phyloP scores from a whole-genome alignment of 1,140 invertebrate species.

The Lepeophtheirus salmonis region DNA sequence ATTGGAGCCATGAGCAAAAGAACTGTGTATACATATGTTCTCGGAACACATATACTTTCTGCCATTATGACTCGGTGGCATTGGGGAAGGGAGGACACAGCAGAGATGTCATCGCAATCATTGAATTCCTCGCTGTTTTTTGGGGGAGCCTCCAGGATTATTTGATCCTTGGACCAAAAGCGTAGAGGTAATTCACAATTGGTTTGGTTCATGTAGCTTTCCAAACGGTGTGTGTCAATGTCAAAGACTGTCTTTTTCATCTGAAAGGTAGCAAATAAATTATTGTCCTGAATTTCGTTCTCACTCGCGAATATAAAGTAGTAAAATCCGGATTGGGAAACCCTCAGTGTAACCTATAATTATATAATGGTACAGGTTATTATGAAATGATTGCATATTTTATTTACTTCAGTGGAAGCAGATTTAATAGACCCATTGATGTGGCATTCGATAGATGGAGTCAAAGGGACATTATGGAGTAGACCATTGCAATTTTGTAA shows the following conservation, averaged over 20 bases:
- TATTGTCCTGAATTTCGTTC: constrained; percentile 38
- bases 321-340: constrained; percentile 51
- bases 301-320: constrained; percentile 63
- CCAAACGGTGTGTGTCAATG: constrained; percentile 30
- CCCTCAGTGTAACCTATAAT: constrained; percentile 28
- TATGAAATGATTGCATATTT: too few species aligned
- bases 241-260: constrained; percentile 48
- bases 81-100: constrained; percentile 22
- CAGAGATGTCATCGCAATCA: constrained; percentile 35
- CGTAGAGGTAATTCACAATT: constrained; percentile 40
- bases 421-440: constrained; percentile 38
- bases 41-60: constrained; percentile 47
- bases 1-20: constrained; percentile 48
- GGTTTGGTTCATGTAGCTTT: constrained; percentile 37
- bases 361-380: too few species aligned
- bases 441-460: constrained; percentile 38
- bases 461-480: constrained; percentile 46
- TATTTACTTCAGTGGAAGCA: constrained; percentile 40
- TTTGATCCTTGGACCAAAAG: constrained; percentile 46
- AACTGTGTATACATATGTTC: constrained; percentile 43
- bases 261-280: constrained; percentile 37
- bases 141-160: constrained; percentile 27
- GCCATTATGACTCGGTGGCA: constrained; percentile 54
- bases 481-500: constrained; percentile 49
- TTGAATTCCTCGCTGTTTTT: constrained; percentile 34